Percentiles rank a stretch among this genome's conserved stretches.
Conservation (phyloP, 2,797 vertebrate species). For the Enteromius radiatus region DNA sequence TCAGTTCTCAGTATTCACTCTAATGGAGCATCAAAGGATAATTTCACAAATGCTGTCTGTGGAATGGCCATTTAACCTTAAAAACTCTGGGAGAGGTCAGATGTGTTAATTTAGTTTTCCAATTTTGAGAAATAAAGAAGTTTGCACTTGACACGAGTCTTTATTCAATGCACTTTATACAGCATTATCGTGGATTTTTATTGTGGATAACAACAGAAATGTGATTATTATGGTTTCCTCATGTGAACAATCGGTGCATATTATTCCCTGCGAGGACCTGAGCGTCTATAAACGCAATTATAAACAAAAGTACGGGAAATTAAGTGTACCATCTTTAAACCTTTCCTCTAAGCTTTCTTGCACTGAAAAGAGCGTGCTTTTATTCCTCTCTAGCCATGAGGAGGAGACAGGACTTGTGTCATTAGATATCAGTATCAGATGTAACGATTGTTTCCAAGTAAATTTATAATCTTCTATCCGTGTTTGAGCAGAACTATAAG, state of each 20-base stretch:
- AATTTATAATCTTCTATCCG: neutral
- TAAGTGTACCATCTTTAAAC: neutral
- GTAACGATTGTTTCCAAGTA: neutral
- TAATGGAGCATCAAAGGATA: neutral
- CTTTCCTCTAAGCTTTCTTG: neutral
- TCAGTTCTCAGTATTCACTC: constrained; percentile 6
- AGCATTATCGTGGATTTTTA: neutral
- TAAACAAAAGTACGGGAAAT: neutral
- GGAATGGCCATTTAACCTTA: neutral
- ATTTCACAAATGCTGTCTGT: neutral
- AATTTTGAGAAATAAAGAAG: constrained; percentile 41
- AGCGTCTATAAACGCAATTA: neutral
- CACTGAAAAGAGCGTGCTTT: neutral
- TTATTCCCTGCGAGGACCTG: neutral
- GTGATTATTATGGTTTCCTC: too few species aligned
- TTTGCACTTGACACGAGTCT: constrained; percentile 12
- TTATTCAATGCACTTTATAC: neutral
- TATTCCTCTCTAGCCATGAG: neutral
- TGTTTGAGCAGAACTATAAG: neutral
- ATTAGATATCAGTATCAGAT: neutral
- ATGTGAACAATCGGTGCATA: neutral
- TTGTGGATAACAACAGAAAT: neutral
- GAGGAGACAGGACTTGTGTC: neutral
- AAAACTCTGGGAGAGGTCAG: neutral
- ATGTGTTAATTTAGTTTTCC: constrained; percentile 16